These are phyloP conservation scores for Quiscalus mexicanus DNA, from an alignment of 2,113 vertebrate species.

Conservation along the genomic window DNA sequence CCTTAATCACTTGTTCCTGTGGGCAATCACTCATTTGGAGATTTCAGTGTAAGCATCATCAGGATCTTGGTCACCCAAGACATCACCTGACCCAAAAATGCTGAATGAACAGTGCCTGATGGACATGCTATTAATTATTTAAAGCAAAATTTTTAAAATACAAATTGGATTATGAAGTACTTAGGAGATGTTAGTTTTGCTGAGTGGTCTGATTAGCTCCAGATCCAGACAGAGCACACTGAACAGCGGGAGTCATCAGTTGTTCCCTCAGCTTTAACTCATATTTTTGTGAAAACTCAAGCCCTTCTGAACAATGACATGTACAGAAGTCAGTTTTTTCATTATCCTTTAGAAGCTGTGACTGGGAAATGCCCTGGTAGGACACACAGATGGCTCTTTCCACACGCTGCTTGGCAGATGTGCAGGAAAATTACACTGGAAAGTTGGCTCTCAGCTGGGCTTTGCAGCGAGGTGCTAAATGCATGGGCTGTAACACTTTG, in stretches of 20 bases:
- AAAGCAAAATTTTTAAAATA: neutral
- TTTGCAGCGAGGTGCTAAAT: conserved; percentile 19
- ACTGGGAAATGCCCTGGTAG: conserved; percentile 15
- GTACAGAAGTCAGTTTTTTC: conserved; percentile 7
- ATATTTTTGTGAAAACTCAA: neutral
- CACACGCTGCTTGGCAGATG: conserved; percentile 3
- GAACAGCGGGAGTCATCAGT: neutral
- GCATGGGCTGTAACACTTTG: conserved; percentile 14
- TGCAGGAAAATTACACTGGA: conserved; percentile 50
- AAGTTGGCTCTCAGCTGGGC: conserved; percentile 36
- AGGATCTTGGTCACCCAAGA: neutral
- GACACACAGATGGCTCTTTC: conserved; percentile 42
- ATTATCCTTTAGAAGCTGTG: conserved; percentile 43
- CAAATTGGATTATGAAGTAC: neutral
- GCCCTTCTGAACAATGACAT: neutral
- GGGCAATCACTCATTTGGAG: neutral
- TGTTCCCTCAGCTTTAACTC: neutral
- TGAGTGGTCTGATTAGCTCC: neutral
- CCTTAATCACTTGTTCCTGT: neutral
- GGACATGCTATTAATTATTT: neutral
- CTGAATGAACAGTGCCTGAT: neutral
- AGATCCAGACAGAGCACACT: neutral
- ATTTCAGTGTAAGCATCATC: neutral
- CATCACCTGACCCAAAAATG: neutral
- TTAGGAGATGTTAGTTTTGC: neutral